Conservation (phyloP, 2,113 vertebrate genomes). For the Stigmatopora argus region DNA sequence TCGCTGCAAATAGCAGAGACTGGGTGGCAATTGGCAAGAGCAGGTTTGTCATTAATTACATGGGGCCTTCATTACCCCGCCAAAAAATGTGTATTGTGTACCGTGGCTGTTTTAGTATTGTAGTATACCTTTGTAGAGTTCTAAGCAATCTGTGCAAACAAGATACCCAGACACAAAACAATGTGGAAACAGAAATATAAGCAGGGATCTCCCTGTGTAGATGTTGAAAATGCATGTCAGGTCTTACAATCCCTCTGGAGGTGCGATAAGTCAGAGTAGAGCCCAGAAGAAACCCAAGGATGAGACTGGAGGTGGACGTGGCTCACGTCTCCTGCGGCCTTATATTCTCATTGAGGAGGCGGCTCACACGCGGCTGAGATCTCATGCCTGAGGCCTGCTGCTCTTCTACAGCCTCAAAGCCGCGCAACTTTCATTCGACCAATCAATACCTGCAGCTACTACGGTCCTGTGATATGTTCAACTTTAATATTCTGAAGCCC, state of each 20-base stretch:
- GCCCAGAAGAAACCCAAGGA: slow-evolving; percentile 11
- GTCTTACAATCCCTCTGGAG: slow-evolving; percentile 7
- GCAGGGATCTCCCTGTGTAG: neutral
- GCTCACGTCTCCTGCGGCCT: slow-evolving; percentile 23
- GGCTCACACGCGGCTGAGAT: slow-evolving; percentile 46
- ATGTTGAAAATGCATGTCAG: neutral
- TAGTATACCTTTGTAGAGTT: neutral
- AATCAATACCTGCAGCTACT: slow-evolving; percentile 49
- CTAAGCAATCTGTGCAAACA: neutral
- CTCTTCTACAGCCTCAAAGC: slow-evolving; percentile 44
- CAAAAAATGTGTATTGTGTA: too few species aligned
- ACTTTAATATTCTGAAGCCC: slow-evolving; percentile 25
- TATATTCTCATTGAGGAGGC: slow-evolving; percentile 30
- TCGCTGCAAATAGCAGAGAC: too few species aligned
- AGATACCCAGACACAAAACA: neutral
- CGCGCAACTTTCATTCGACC: slow-evolving; percentile 48
- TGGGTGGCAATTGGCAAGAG: too few species aligned
- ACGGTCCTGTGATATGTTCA: slow-evolving; percentile 31
- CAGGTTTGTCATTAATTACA: too few species aligned
- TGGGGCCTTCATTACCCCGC: too few species aligned
- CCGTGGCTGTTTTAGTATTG: too few species aligned
- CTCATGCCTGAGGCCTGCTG: slow-evolving; percentile 45
- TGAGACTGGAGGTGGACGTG: slow-evolving; percentile 27
- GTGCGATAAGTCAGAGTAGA: slow-evolving; percentile 1
- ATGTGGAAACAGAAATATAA: slow-evolving; percentile 3